Base-by-base conservation (phyloP, 1,140 invertebrate genomes). In the Cotesia typhae region DNA sequence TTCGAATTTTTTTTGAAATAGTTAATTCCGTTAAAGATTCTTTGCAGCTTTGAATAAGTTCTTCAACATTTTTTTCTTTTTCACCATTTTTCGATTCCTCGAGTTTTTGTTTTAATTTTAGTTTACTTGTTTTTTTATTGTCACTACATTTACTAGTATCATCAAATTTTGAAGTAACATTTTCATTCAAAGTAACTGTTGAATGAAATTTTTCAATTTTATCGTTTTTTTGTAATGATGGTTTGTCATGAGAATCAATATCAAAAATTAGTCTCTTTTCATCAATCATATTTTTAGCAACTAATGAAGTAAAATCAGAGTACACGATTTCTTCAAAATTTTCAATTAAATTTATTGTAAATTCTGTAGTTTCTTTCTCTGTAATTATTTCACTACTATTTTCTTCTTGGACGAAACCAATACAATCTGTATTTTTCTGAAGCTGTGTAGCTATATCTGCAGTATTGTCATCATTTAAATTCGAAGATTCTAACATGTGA, bases 261-360 rank as follows among this genome's bases (percentile, higher is more conserved):
- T 47, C 41, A n/a, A 86, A 83, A 73, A 85, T 83, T 41, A 85
- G 52, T 5, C 80, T 79, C 14, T 80, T 64, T 65, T 83, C 80
- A 64, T 81, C 73, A 65, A 85, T 85, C 69, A 74, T 78, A 61
- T 66, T 70, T 4, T 47, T 20, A 7, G 37, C 53, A 66, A 71
- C 70, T 17, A 52, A 38, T n/a, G 63, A 38, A 41, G 38, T 65
- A 41, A 41, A 65, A 38, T 38, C 38, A 36, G 38, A 41, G n/a
- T 71, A 5, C 3, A 28, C 66, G 38, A 3, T 64, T 64, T 12
- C 47, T 20, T 41, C 73, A 64, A 28, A 59, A 68, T 47, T 28
- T 35, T 55, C 66, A 66, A 70, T 17, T 67, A 52, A 14, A 37
- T 41, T 41, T 4, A 65, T 41, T 38, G n/a, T 35, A 4, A 36